Base-by-base conservation (phyloP, 2,888 invertebrate genomes). In the Eustalomyia histrio region DNA sequence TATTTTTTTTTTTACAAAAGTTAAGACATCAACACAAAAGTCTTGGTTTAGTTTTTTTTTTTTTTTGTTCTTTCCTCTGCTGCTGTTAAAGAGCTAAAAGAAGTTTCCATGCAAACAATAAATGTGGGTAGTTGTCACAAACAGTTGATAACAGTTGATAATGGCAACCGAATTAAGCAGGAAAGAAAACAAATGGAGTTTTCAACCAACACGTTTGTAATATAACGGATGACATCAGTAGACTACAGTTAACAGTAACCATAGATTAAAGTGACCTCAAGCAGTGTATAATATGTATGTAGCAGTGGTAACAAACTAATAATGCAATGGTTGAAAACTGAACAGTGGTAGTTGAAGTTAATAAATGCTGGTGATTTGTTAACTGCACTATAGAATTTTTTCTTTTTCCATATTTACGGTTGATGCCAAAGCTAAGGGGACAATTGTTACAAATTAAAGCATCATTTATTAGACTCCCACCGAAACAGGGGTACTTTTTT, bases 291-390 rank as follows among this genome's bases (percentile, higher is more conserved):
- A 47, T 52, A 21, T 12, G 55, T 29, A 29, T 29, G 67, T 65
- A 14, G 53, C 12, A 14, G 33, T 65, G 67, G 64, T 18, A 33
- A 39, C 18, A 14, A 35, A 47, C 17, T 39, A 78, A 53, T 18
- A 29, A 33, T 29, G 29, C 57, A 29, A 35, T 50, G 39, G 33
- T 35, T 21, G 2, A 21, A 21, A 21, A 21, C 21, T 21, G 21
- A 21, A 21, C 35, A 24, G 39, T 67, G 69, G 33, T 52, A 61
- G 43, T 63, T 21, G 17, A 14, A 79, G 82, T 73, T 75, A 82
- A 82, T 79, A 82, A 82, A 79, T 79, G 76, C 69, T 76, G 79
- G 79, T 82, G 79, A 82, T 82, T 82, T 82, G 82, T 82, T 80
- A 83, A 83, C 82, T 80, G 80, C 76, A 74, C 64, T 76, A 64